These are phyloP conservation scores for Scaptomyza cyrtandrae DNA, from an alignment of 2,888 invertebrate species.

Conservation along the genomic window DNA sequence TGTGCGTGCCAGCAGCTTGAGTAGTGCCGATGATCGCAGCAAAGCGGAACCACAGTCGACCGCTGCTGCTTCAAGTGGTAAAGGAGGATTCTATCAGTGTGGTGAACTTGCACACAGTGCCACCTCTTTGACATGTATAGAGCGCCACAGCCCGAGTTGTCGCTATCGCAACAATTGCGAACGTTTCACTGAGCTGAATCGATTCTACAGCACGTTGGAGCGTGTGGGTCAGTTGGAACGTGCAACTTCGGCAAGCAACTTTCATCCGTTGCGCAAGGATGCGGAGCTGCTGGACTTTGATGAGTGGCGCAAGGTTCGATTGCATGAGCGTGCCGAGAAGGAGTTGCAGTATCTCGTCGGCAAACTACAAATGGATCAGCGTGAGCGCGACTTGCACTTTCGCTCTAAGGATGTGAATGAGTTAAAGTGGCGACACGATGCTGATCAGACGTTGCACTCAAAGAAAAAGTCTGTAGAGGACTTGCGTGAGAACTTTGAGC, in stretches of 20 bases:
- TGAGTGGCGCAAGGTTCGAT: constrained; percentile 92
- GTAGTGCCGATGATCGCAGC: constrained; percentile 86
- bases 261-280: constrained; percentile 90
- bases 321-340: constrained; percentile 91
- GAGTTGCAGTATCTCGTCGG: constrained; percentile 91
- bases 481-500: constrained; percentile 91
- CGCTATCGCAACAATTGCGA: constrained; percentile 87
- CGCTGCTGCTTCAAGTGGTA: constrained; percentile 23
- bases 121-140: constrained; percentile 85
- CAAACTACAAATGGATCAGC: constrained; percentile 91
- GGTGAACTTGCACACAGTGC: constrained; percentile 82
- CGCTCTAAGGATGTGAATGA: constrained; percentile 90
- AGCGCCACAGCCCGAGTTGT: constrained; percentile 82
- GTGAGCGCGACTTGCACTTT: constrained; percentile 93
- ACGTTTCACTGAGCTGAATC: constrained; percentile 92
- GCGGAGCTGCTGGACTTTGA: constrained; percentile 94
- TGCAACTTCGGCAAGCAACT: constrained; percentile 89
- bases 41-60: constrained; percentile 38
- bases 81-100: constrained; percentile 72
- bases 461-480: constrained; percentile 96
- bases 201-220: constrained; percentile 94
- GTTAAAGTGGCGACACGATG: constrained; percentile 90
- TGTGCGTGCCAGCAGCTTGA: constrained; percentile 88
- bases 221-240: constrained; percentile 92
- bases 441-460: constrained; percentile 90